These are phyloP conservation scores for Platycnemis pennipes DNA, from an alignment of 2,888 invertebrate genomes.

Conservation along the genomic window DNA sequence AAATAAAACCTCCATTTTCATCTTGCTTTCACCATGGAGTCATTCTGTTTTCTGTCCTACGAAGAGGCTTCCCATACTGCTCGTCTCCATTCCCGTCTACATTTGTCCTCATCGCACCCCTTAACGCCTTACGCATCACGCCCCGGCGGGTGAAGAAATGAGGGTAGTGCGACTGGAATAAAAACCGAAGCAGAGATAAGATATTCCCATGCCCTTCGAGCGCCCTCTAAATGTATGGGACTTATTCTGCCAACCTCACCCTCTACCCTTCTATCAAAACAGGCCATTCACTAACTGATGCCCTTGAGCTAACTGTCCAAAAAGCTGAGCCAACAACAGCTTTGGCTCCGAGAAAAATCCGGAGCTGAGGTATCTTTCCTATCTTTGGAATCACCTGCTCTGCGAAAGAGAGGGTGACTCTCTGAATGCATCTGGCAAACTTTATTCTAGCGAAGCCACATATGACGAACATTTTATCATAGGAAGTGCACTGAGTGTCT, in stretches of 20 bases:
- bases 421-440: too few species aligned
- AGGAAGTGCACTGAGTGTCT: too few species aligned
- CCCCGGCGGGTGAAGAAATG: neutral
- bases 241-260: neutral
- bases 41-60: too few species aligned
- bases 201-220: neutral
- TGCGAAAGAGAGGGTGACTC: neutral
- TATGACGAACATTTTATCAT: too few species aligned
- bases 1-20: too few species aligned
- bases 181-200: conserved; percentile 49
- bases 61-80: too few species aligned
- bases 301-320: neutral
- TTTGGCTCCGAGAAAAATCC: neutral
- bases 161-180: conserved; percentile 43
- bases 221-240: neutral
- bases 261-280: neutral
- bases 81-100: too few species aligned
- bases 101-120: neutral
- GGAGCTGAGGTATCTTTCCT: neutral
- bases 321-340: neutral
- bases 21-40: too few species aligned
- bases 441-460: too few species aligned
- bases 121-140: neutral
- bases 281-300: neutral
- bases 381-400: neutral